Conservation (phyloP, 2,888 invertebrate species). For the Eupeodes luniger region DNA sequence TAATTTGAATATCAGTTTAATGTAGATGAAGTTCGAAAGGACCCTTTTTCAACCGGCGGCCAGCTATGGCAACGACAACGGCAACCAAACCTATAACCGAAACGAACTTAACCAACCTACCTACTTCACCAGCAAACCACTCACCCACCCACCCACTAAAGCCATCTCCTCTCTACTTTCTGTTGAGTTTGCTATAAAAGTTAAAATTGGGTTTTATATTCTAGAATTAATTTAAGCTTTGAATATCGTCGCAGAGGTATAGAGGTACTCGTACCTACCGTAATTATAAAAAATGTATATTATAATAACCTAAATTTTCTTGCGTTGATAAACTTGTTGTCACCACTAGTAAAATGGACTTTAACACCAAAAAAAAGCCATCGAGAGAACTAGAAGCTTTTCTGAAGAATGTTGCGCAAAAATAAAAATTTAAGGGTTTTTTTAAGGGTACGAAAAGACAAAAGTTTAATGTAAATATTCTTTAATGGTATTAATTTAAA, state of each 20-base stretch:
- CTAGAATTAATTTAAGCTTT: conserved; percentile 43
- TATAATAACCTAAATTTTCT: conserved; percentile 37
- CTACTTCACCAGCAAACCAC: too few relatives aligned
- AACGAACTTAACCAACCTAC: conserved; percentile 16
- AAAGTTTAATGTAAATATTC: neutral
- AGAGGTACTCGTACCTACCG: neutral
- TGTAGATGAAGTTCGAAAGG: conserved; percentile 65
- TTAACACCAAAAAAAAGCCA: neutral
- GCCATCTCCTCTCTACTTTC: neutral
- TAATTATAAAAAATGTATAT: conserved; percentile 54
- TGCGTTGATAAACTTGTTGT: conserved; percentile 41
- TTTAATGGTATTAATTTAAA: neutral
- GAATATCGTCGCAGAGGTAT: neutral
- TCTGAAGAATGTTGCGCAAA: neutral
- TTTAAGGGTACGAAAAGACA: neutral
- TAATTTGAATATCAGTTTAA: conserved; percentile 75
- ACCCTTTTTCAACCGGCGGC: conserved; percentile 1
- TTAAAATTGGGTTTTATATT: conserved; percentile 60
- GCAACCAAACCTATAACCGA: neutral
- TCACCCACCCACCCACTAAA: too few relatives aligned
- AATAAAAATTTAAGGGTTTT: neutral
- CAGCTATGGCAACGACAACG: neutral
- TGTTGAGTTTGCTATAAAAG: conserved; percentile 51
- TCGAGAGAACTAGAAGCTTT: neutral
- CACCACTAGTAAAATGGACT: neutral